These are phyloP conservation scores for Melanaphis sacchari DNA, from an alignment of 1,140 invertebrate genomes.

Conservation along the genomic window DNA sequence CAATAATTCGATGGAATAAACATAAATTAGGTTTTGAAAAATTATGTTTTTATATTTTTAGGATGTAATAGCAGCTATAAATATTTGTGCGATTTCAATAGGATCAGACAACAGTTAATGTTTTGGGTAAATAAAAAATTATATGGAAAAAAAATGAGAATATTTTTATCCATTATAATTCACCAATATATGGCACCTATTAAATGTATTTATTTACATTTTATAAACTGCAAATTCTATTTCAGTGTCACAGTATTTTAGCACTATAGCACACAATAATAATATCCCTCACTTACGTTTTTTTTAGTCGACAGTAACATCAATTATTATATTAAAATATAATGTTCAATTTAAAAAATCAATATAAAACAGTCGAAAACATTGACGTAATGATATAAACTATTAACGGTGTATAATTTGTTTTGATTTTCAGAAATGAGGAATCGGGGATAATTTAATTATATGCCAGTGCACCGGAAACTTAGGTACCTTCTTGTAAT, in stretches of 20 bases:
- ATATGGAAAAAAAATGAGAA: neutral
- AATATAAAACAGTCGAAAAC: neutral
- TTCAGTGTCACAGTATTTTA: neutral
- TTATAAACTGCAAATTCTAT: neutral
- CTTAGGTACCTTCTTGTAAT: neutral
- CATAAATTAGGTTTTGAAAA: constrained; percentile 12
- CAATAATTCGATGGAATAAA: neutral
- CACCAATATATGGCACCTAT: constrained; percentile 19
- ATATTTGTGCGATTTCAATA: constrained; percentile 34
- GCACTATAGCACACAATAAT: neutral
- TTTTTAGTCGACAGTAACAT: neutral
- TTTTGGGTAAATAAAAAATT: constrained; percentile 46
- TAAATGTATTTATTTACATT: neutral
- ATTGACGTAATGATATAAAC: neutral
- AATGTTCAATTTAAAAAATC: neutral
- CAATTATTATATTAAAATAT: neutral
- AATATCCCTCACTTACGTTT: neutral
- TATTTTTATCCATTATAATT: neutral
- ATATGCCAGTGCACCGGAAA: neutral
- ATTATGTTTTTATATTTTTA: constrained; percentile 5
- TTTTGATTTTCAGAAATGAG: neutral
- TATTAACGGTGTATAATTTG: neutral
- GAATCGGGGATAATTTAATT: neutral
- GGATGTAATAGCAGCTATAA: neutral
- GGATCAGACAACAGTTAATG: constrained; percentile 39